Evolutionary conservation across 2,797 vertebrate species (phyloP).

Genomic region (Sus cebifrons): DNA sequence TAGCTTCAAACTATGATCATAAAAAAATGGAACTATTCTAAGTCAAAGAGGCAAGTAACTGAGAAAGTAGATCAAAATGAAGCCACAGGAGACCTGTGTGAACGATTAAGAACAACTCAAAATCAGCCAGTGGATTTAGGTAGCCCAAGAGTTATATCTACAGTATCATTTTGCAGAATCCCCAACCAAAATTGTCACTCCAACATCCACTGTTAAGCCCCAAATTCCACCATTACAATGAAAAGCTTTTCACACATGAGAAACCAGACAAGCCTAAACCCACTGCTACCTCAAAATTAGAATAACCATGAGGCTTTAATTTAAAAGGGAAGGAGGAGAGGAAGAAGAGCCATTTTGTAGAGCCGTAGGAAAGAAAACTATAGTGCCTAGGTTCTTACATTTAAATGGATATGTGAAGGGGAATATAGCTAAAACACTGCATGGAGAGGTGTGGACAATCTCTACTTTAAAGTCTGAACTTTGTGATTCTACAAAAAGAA

Average conservation of each 20-base stretch:
- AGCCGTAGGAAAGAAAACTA: neutral
- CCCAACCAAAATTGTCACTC: neutral
- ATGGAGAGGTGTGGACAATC: neutral
- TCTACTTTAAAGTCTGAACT: neutral
- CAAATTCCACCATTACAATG: neutral
- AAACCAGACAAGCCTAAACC: conserved; percentile 5
- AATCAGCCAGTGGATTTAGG: neutral
- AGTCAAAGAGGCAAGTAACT: conserved; percentile 54
- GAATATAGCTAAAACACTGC: neutral
- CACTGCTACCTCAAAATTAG: neutral
- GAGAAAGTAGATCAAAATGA: neutral
- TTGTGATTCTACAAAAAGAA: neutral
- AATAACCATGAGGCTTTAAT: neutral
- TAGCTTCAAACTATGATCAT: neutral
- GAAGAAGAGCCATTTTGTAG: neutral
- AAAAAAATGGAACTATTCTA: neutral
- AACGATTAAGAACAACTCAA: neutral
- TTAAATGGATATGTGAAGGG: neutral
- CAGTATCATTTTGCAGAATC: neutral
- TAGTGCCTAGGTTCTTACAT: neutral
- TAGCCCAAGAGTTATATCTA: accelerated
- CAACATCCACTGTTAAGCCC: neutral
- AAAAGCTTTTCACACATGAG: neutral
- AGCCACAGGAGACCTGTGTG: neutral
- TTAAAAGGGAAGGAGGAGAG: neutral